Evolutionary conservation across 2,797 vertebrate genomes (phyloP).

Genomic region (Manis crassicaudata): DNA sequence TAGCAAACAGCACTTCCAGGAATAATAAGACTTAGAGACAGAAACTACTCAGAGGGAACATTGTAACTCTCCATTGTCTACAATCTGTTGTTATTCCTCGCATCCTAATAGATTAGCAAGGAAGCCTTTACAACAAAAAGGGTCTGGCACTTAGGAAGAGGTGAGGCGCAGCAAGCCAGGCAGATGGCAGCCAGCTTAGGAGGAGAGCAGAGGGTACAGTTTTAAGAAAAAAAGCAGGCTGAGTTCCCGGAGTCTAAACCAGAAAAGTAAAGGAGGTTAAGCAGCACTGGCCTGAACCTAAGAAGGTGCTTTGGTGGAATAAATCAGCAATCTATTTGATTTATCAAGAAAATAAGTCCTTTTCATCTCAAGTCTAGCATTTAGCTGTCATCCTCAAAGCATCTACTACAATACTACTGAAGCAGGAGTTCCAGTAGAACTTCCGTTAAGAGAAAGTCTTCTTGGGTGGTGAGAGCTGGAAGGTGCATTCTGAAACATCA

Average conservation of each 20-base stretch:
- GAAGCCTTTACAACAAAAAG: background rate
- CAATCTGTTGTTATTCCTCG: background rate
- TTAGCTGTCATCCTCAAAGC: background rate
- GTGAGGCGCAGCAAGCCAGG: too few species aligned
- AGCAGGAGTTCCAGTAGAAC: background rate
- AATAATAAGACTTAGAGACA: background rate
- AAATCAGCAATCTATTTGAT: background rate
- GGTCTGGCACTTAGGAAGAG: background rate
- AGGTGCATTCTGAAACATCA: background rate
- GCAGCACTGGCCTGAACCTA: background rate
- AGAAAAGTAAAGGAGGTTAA: background rate
- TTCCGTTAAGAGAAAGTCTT: background rate
- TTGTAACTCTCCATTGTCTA: background rate
- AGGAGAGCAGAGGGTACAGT: background rate
- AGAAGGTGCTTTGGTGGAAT: background rate
- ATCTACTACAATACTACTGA: background rate
- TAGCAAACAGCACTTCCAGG: background rate
- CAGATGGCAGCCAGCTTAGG: background rate
- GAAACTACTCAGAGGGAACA: background rate
- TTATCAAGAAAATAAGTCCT: background rate
- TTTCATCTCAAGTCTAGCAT: background rate
- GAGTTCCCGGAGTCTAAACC: background rate
- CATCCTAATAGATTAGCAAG: background rate
- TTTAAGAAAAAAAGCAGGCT: background rate
- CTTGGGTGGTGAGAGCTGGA: background rate